Percentiles rank a stretch among this genome's conserved stretches.
These are phyloP conservation scores for Suncus etruscus DNA, from an alignment of 2,113 vertebrate species.

Conservation along the genomic window DNA sequence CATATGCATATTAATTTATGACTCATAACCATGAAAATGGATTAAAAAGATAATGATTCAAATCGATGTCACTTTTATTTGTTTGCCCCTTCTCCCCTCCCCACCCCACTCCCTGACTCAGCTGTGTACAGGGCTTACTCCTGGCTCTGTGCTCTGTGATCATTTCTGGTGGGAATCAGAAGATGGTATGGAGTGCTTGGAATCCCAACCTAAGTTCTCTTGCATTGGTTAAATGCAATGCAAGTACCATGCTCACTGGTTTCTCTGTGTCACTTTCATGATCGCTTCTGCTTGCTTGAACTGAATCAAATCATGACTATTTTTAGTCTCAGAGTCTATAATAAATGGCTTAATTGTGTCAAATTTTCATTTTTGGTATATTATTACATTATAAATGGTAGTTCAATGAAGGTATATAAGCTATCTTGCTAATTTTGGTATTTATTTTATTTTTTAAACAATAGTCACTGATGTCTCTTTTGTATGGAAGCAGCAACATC, in stretches of 20 bases:
- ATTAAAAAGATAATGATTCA: neutral
- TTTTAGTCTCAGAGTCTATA: conserved; percentile 24
- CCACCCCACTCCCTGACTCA: no score
- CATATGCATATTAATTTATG: neutral
- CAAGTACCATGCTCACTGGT: no score
- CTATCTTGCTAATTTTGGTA: neutral
- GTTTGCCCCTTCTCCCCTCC: no score
- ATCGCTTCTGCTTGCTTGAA: conserved; percentile 7
- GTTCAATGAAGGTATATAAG: neutral
- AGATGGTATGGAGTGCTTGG: no score
- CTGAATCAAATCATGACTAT: neutral
- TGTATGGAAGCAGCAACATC: neutral
- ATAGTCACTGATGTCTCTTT: neutral
- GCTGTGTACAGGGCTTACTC: no score
- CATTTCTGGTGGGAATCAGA: no score
- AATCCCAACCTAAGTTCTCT: no score
- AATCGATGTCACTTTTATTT: neutral
- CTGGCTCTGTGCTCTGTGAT: no score
- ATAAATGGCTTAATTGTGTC: neutral
- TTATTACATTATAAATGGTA: no score
- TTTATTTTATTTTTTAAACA: neutral
- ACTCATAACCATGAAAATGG: neutral
- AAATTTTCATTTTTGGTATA: neutral
- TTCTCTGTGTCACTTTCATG: neutral
- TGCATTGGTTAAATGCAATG: no score